Evolutionary conservation across 1,140 invertebrate species (phyloP).

Genomic region (Thereuonema tuberculata): DNA sequence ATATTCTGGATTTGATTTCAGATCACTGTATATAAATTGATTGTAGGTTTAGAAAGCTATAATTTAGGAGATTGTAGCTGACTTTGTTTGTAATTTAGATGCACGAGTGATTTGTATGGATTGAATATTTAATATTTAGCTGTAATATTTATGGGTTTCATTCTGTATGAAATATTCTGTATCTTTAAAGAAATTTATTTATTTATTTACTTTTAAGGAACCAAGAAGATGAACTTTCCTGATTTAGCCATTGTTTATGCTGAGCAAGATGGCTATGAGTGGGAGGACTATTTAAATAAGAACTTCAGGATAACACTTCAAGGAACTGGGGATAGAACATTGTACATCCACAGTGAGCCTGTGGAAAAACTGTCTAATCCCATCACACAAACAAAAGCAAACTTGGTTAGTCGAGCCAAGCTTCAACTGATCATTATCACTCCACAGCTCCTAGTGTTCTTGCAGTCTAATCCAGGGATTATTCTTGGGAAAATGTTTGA

Average conservation of each 20-base stretch:
- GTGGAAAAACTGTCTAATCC: constrained; percentile 1
- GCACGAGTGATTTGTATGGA: no score
- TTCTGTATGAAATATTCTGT: no score
- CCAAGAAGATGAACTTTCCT: not conserved
- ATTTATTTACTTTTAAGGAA: not conserved
- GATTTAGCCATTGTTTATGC: constrained; percentile 1
- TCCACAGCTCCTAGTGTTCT: constrained; percentile 48
- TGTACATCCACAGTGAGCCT: constrained; percentile 1
- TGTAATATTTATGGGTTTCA: no score
- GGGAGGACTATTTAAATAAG: not conserved
- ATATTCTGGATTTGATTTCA: no score
- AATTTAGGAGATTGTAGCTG: no score
- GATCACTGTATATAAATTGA: no score
- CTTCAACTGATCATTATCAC: constrained; percentile 64
- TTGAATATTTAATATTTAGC: no score
- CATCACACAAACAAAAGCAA: not conserved
- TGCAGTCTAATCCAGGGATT: constrained; percentile 39
- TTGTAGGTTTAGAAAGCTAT: no score
- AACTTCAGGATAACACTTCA: not conserved
- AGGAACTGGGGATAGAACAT: not conserved
- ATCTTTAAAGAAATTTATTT: not conserved
- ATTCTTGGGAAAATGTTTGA: constrained; percentile 47
- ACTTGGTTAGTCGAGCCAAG: constrained; percentile 32
- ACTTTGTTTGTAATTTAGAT: no score
- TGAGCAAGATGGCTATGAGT: not conserved